phyloP scores from a whole-genome alignment of 2,113 vertebrate species.

The Alaudala cheleensis region DNA sequence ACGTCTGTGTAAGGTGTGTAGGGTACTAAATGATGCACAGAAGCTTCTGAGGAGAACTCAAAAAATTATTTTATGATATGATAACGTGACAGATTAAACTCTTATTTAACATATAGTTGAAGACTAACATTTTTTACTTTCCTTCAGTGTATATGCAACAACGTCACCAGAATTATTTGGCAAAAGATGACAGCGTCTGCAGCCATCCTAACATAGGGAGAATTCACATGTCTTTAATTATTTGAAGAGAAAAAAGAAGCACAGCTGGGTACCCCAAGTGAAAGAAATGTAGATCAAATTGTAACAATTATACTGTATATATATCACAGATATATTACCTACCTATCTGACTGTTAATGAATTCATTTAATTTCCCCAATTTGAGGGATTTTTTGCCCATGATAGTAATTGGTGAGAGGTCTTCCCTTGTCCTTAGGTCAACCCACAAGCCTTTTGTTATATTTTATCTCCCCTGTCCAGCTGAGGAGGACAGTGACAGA shows the following conservation, averaged over 20 bases:
- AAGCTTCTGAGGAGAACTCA: neutral
- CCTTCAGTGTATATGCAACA: neutral
- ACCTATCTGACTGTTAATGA: neutral
- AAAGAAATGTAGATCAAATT: accelerated
- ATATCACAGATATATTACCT: neutral
- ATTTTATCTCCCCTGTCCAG: neutral
- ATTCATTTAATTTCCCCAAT: neutral
- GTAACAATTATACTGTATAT: neutral
- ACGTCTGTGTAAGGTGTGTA: neutral
- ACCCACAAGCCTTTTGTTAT: neutral
- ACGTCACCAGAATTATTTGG: neutral
- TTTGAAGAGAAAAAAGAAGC: neutral
- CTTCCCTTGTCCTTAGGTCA: neutral
- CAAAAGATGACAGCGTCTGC: neutral
- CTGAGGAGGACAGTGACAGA: neutral
- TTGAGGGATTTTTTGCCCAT: neutral
- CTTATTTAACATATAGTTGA: neutral
- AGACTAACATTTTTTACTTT: neutral
- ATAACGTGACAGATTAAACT: neutral
- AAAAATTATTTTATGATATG: neutral
- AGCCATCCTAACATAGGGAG: neutral
- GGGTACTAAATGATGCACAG: accelerated
- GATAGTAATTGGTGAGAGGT: neutral
- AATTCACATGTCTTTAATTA: neutral
- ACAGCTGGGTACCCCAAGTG: accelerated